Conservation (phyloP, 2,797 vertebrate species). For the Pangasius djambal region DNA sequence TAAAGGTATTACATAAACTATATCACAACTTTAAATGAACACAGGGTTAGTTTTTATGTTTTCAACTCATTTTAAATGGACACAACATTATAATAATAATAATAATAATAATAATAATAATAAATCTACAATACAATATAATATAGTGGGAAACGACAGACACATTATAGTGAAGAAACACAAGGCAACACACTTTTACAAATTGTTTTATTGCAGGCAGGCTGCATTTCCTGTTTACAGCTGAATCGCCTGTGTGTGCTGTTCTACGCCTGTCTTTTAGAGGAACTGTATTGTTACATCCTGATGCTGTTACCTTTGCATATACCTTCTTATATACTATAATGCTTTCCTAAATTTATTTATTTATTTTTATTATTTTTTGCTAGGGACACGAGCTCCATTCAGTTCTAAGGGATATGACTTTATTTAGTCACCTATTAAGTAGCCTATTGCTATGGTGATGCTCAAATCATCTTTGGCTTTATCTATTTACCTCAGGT, state of each 20-base stretch:
- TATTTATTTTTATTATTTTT: not conserved
- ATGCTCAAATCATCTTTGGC: not conserved
- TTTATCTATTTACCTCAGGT: not conserved
- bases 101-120: no score
- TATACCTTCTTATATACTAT: not conserved
- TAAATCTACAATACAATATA: no score
- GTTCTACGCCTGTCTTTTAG: not conserved
- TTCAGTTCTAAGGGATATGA: not conserved
- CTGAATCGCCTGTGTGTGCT: not conserved
- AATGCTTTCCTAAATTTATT: not conserved
- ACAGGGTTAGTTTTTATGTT: no score
- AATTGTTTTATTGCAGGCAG: slow-evolving; percentile 9
- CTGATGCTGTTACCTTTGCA: not conserved
- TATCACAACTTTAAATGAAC: no score
- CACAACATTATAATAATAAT: no score
- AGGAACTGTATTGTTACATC: no score
- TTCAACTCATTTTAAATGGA: no score
- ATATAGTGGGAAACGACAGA: not conserved
- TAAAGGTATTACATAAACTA: no score
- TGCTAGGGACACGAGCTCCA: no score
- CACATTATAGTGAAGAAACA: not conserved
- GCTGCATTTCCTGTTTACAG: not conserved
- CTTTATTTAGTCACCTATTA: not conserved
- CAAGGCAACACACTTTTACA: not conserved
- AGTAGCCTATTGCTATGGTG: not conserved